Conservation (phyloP, 1,140 invertebrate genomes). For the Zophobas atratus region DNA sequence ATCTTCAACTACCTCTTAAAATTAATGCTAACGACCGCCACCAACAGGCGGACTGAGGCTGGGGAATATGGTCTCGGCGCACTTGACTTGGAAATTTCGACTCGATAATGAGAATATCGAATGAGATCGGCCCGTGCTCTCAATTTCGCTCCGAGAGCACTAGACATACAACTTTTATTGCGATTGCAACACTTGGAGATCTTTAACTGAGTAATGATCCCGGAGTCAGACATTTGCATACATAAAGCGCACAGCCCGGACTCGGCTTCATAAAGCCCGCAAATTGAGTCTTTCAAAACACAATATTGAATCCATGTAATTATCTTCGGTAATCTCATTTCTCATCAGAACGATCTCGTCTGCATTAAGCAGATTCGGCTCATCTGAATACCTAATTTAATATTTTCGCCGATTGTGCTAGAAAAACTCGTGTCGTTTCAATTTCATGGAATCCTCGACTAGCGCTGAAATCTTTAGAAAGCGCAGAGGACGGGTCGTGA, state of each 20-base stretch:
- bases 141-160: too few species aligned
- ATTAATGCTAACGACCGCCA: slow-evolving; percentile 32
- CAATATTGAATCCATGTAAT: slow-evolving; percentile 20
- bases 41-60: not conserved
- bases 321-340: not conserved
- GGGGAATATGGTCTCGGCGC: slow-evolving; percentile 2
- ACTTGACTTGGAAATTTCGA: not conserved
- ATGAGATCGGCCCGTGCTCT: too few species aligned
- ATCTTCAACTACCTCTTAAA: slow-evolving; percentile 41
- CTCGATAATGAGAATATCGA: not conserved
- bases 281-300: slow-evolving; percentile 16
- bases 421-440: too few species aligned
- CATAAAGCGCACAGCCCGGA: not conserved
- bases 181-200: too few species aligned
- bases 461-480: too few species aligned
- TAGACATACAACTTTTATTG: too few species aligned
- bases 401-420: slow-evolving; percentile 2
- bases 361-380: slow-evolving; percentile 10
- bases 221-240: slow-evolving; percentile 11
- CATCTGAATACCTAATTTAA: slow-evolving; percentile 33
- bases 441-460: too few species aligned
- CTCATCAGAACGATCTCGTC: slow-evolving; percentile 9
- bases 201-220: too few species aligned
- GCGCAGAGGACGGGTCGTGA: too few species aligned
- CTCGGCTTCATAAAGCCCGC: slow-evolving; percentile 9